Conservation (phyloP, 2,888 invertebrate genomes). For the Julus scandinavius region DNA sequence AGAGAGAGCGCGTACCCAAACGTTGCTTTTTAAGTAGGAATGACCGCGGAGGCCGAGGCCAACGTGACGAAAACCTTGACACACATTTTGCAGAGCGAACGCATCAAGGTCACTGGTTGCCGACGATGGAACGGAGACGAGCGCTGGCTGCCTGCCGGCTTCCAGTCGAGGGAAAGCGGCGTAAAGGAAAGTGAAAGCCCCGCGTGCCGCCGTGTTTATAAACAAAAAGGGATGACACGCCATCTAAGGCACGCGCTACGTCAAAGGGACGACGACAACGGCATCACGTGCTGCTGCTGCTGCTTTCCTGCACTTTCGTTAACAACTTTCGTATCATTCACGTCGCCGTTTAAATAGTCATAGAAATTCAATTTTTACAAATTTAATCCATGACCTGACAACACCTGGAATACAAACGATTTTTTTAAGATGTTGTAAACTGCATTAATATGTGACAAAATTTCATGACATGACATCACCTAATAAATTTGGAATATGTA, state of each 20-base stretch:
- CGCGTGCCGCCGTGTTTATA: neutral
- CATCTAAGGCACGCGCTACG: neutral
- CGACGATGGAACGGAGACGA: neutral
- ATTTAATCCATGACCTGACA: too few relatives aligned
- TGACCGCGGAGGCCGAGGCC: constrained; percentile 51
- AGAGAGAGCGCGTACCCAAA: neutral
- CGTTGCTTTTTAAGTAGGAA: constrained; percentile 22
- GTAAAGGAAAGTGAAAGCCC: constrained; percentile 11
- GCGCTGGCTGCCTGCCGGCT: neutral
- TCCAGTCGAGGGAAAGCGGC: neutral
- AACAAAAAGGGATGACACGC: neutral
- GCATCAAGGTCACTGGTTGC: constrained; percentile 38
- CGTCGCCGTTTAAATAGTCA: too few relatives aligned
- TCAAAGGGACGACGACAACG: too few relatives aligned
- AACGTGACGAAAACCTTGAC: constrained; percentile 50
- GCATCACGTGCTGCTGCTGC: too few relatives aligned
- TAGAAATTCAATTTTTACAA: too few relatives aligned
- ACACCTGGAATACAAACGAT: too few relatives aligned
- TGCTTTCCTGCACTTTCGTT: too few relatives aligned
- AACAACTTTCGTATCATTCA: too few relatives aligned
- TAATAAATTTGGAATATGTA: too few relatives aligned
- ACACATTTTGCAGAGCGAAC: constrained; percentile 24
- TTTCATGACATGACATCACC: too few relatives aligned
- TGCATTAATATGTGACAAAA: too few relatives aligned
- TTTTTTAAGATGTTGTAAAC: too few relatives aligned